A percentile compares a stretch with the other conserved stretches of the same genome.
These are phyloP conservation scores for Grapholita molesta DNA, from an alignment of 1,140 invertebrate genomes.

Conservation along the genomic window DNA sequence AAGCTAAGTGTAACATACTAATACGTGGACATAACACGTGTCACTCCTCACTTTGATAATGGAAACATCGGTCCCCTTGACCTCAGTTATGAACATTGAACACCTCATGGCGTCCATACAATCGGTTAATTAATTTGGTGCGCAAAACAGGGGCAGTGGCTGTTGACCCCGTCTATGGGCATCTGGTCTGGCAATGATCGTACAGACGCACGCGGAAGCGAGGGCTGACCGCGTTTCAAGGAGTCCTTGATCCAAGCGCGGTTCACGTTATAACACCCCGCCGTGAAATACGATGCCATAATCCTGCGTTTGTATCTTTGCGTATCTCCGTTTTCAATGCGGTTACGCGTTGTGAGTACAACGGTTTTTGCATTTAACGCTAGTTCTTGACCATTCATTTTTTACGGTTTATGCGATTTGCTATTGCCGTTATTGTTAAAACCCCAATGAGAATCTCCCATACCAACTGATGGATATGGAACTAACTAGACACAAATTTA, in stretches of 20 bases:
- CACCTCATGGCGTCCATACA: conserved; percentile 33
- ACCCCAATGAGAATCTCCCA: neutral
- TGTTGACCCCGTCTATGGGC: conserved; percentile 73
- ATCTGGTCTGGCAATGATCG: conserved; percentile 74
- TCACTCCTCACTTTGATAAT: neutral
- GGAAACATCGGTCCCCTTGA: conserved; percentile 39
- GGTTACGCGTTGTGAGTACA: conserved; percentile 9
- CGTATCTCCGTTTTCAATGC: neutral
- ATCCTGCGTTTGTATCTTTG: conserved; percentile 6
- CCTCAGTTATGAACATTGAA: conserved; percentile 26
- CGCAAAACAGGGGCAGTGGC: conserved; percentile 69
- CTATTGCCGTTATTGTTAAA: neutral
- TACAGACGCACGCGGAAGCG: conserved; percentile 63
- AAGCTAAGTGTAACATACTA: conserved; percentile 1
- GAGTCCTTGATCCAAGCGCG: conserved; percentile 54
- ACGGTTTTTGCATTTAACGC: conserved; percentile 5
- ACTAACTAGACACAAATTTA: too few relatives aligned
- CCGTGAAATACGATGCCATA: conserved; percentile 29
- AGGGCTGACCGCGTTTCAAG: conserved; percentile 69
- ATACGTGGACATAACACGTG: conserved; percentile 2
- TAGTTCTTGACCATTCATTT: neutral
- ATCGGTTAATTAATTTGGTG: conserved; percentile 56
- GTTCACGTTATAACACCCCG: conserved; percentile 30
- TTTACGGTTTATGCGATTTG: neutral
- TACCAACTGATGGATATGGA: too few relatives aligned